These are phyloP conservation scores for Rana temporaria DNA, from an alignment of 2,113 vertebrate species.

Conservation along the genomic window DNA sequence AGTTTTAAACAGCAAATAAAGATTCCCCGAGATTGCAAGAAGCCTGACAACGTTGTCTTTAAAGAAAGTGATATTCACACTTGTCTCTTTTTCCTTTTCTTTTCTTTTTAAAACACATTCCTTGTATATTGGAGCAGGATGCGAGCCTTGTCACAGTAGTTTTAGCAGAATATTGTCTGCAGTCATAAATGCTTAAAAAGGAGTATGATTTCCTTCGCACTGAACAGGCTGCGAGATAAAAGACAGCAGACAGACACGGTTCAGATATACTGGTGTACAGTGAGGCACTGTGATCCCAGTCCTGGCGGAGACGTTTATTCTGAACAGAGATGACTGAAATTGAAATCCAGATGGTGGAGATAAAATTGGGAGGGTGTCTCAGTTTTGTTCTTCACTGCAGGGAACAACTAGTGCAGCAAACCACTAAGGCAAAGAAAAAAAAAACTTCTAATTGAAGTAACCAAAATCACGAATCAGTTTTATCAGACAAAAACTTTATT, in stretches of 20 bases:
- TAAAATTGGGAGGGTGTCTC: slow-evolving; percentile 7
- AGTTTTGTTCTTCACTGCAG: slow-evolving; percentile 17
- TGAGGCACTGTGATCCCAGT: slow-evolving; percentile 40
- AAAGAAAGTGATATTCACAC: slow-evolving; percentile 17
- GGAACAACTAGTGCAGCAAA: slow-evolving; percentile 22
- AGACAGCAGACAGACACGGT: slow-evolving; percentile 37
- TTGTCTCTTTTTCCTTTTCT: not conserved
- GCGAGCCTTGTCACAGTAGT: slow-evolving; percentile 34
- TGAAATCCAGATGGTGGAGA: slow-evolving; percentile 36
- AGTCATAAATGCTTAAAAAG: slow-evolving; percentile 45
- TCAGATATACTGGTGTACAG: slow-evolving; percentile 36
- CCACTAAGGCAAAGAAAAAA: slow-evolving; percentile 13
- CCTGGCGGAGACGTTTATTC: not conserved
- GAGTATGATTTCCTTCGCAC: slow-evolving; percentile 16
- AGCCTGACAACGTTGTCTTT: slow-evolving; percentile 25
- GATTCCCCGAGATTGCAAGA: slow-evolving; percentile 1
- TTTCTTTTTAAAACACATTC: not conserved
- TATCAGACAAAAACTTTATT: slow-evolving; percentile 17
- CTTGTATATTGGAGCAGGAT: slow-evolving; percentile 20
- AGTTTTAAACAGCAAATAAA: slow-evolving; percentile 11
- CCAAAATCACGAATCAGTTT: slow-evolving; percentile 27
- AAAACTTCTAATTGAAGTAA: slow-evolving; percentile 30
- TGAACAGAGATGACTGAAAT: slow-evolving; percentile 44
- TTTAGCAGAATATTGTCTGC: slow-evolving; percentile 40
- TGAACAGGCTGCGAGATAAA: slow-evolving; percentile 38